phyloP scores from a whole-genome alignment of 2,797 vertebrate species.

The Chanos chanos region DNA sequence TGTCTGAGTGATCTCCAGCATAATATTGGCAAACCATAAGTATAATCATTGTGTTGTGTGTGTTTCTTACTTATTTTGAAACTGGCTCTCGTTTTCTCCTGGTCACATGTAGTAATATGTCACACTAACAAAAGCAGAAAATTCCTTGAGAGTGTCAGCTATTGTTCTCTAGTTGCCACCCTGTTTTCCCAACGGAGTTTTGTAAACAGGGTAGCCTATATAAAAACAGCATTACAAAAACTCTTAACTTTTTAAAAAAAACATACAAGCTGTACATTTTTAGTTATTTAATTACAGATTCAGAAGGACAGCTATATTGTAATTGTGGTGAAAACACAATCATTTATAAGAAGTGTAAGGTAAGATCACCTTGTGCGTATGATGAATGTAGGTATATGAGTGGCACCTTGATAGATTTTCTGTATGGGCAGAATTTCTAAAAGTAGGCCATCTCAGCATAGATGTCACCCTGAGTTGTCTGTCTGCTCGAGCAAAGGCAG shows the following conservation, averaged over 20 bases:
- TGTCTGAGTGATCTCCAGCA: too few species aligned
- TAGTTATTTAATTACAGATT: too few species aligned
- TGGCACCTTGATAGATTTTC: conserved; percentile 2
- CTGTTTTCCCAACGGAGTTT: background rate
- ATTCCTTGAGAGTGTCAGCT: background rate
- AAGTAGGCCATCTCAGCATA: conserved; percentile 9
- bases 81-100: background rate
- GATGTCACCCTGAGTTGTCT: conserved; percentile 25
- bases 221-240: background rate
- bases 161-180: background rate
- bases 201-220: background rate
- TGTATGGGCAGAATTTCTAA: background rate
- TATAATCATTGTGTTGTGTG: background rate
- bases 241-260: background rate
- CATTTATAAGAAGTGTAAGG: background rate
- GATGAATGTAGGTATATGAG: background rate
- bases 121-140: background rate
- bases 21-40: too few species aligned
- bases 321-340: background rate
- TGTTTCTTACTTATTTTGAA: background rate
- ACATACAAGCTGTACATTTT: too few species aligned
- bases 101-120: background rate
- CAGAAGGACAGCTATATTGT: too few species aligned
- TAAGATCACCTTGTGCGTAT: background rate
- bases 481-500: background rate